Base-by-base conservation (phyloP, 2,888 invertebrate species). In the Pycnomerus fuliginosus region DNA sequence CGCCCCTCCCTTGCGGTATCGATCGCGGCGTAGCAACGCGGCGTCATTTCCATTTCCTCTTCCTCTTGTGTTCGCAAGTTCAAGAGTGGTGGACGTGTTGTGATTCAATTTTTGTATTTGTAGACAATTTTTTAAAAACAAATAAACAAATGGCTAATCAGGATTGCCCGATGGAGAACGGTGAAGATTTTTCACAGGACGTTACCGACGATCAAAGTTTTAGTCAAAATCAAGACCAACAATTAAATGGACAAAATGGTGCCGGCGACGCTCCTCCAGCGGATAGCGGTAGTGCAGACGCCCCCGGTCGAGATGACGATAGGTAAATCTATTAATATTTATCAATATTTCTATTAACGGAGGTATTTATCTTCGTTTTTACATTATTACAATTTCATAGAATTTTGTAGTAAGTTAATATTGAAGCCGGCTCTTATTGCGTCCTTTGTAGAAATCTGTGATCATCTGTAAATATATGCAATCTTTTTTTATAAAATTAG, bases 181-280 rank as follows among this genome's bases (percentile, higher is more conserved):
- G 85, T 72, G 87, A 86, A 74, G 86, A 86, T 73, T 85, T 85
- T 74, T 84, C 85, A 61, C 82, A 85, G 79, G 85, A 85, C 69
- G 82, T 85, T 64, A 60, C 64, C 43, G 74, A 76, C 32, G 84
- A 85, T 62, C 82, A 83, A 72, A 75, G 73, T 58, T 77, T 76
- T 53, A 72, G 41, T 10, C 38, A 42, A 25, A 41, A 74, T 53
- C 82, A 83, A 73, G 76, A 60, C 33, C 63, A 64, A 47, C 58
- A 62, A 27, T 35, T 40, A 16, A 50, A 50, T 31, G 47, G 47
- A 5, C 56, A 65, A 56, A 61, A 62, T 69, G 80, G 80, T 66
- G 35, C 80, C 57, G 84, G 83, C 60, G 85, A 83, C 69, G 82
- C 78, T 67, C 80, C 78, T 63, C 78, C 80, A 62, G 65, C 68